Evolutionary conservation across 2,888 invertebrate species (phyloP), one percentile per base, ranked within the genome.

Genomic region (Drosophila birchii): DNA sequence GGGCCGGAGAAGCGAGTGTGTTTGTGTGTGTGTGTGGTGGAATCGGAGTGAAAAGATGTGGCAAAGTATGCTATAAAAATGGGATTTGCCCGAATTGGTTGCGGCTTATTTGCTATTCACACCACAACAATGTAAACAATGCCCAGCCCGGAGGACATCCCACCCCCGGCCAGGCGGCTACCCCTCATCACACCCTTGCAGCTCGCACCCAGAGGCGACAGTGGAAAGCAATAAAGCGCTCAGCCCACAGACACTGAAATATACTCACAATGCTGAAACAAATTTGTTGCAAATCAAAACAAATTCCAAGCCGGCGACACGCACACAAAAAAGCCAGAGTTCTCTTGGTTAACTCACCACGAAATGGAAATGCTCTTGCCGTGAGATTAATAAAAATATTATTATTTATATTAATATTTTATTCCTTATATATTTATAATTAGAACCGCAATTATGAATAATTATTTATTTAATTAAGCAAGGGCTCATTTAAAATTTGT

Each of bases 111-210:
- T 86, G 76, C 81, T 77, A 86, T 89, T 88, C 86, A 89, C 82
- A 77, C 86, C 89, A 87, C 89, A 89, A 86, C 88, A 89, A 80
- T 84, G 80, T 89, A 89, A 89, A 89, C 88, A 86, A 86, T 44
- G 45, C 49, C 47, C 60, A 34, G 55, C 60, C 56, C 47, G 71
- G 71, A 77, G 66, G 81, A 80, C 81, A 75, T 71, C 86, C 75
- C 83, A 83, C 74, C 73, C 68, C 71, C 68, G 64, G 43, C 11
- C 34, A 56, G 41, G 14, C 23, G 26, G 3, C 23, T n/a, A 12
- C 43, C 54, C 20, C 41, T 71, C 41, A 23, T 39, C 41, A 38
- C n/a, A 63, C 55, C 18, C 58, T 7, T 32, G 34, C 26, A 18
- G 18, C 5, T 26, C 11, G 49, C 39, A 69, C 44, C 75, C 73